These are phyloP conservation scores for Pegoplata infirma DNA, from an alignment of 2,888 invertebrate species.

Conservation along the genomic window DNA sequence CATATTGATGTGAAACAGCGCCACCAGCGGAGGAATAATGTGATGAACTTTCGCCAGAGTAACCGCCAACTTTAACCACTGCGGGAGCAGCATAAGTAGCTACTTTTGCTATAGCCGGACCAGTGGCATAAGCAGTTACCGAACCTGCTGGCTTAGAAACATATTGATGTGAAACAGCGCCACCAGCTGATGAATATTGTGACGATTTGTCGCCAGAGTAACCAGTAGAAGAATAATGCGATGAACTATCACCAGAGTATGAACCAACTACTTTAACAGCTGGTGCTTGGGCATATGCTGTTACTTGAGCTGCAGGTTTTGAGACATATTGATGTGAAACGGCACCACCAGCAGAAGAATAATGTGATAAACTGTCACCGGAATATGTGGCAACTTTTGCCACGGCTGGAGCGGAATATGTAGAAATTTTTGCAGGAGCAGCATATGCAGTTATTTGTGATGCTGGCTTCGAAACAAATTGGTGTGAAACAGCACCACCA, in stretches of 20 bases:
- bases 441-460: slow-evolving; percentile 50
- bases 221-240: background rate
- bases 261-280: slow-evolving; percentile 57
- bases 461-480: slow-evolving; percentile 69
- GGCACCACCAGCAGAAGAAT: slow-evolving; percentile 3
- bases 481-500: slow-evolving; percentile 61
- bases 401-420: slow-evolving; percentile 66
- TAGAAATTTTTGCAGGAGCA: slow-evolving; percentile 67
- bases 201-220: slow-evolving; percentile 25
- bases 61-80: slow-evolving; percentile 43
- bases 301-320: slow-evolving; percentile 30
- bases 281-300: slow-evolving; percentile 49
- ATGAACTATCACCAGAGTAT: slow-evolving; percentile 19
- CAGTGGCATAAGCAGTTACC: slow-evolving; percentile 52
- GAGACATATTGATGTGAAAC: slow-evolving; percentile 49
- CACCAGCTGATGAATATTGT: slow-evolving; percentile 43
- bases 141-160: slow-evolving; percentile 60
- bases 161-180: slow-evolving; percentile 62
- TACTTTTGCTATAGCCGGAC: slow-evolving; percentile 60
- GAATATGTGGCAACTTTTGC: slow-evolving; percentile 49
- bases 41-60: slow-evolving; percentile 22
- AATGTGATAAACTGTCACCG: background rate
- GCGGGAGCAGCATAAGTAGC: slow-evolving; percentile 65
- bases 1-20: slow-evolving; percentile 68
- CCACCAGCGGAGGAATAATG: slow-evolving; percentile 63